Evolutionary conservation across 2,888 invertebrate species (phyloP), one percentile per base, ranked within the genome.

Genomic region (Microctonus aethiopoides): DNA sequence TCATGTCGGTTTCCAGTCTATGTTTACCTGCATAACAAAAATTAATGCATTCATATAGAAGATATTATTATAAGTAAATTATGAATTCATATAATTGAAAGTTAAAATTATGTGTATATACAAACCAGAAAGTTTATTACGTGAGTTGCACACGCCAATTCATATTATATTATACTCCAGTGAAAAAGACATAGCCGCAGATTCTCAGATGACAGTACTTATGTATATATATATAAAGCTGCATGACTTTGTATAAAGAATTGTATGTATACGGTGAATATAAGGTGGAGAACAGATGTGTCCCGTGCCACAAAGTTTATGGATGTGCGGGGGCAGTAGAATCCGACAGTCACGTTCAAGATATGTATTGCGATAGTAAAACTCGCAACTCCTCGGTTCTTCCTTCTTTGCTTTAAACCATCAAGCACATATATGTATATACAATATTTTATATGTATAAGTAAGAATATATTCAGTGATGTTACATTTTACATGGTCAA

Each of bases 261-360:
- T 59, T 22, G 52, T 59, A 69, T 60, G 7, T 34, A 54, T n/a
- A 24, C 54, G 11, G 16, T 52, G 46, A n/a, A 24, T 57, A 57
- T 69, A 69, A 24, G 46, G 54, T 26, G 57, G 41, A 62, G 46
- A 56, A 46, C 54, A 68, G 62, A 56, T 57, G 68, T 63, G 68
- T 54, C 68, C 68, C 68, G 68, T 68, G 59, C 63, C 57, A 56
- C 39, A 65, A 22, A 46, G 59, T 65, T 64, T 69, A 69, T 69
- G 64, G 64, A 72, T 68, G 68, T 70, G 73, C 71, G 73, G 65
- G 68, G 68, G 68, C 66, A 66, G 70, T 72, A 65, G 69, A 72
- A 73, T 75, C 69, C 65, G 63, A 70, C 71, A 73, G 74, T 75
- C 75, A 75, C 75, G 75, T 72, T 68, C 54, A 63, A 66, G 67